A percentile compares a stretch with the other conserved stretches of the same genome.
These are phyloP conservation scores for Polydrusus pterygomalis DNA, from an alignment of 2,888 invertebrate genomes.

Conservation along the genomic window DNA sequence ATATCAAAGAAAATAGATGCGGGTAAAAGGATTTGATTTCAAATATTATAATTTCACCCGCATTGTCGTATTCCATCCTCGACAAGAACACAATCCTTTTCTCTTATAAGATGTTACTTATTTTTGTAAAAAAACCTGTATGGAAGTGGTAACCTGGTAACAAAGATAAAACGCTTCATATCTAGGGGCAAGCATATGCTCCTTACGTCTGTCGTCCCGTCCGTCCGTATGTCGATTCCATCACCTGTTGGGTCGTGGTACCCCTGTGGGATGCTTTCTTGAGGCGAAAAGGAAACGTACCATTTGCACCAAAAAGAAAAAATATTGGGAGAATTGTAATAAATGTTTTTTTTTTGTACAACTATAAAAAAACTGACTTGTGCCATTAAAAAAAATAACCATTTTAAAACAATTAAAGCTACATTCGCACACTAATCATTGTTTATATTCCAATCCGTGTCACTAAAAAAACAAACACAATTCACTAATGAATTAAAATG, in stretches of 20 bases:
- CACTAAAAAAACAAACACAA: too few species aligned
- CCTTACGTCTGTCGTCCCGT: slow-evolving; percentile 47
- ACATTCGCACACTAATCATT: too few species aligned
- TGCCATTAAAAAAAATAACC: too few species aligned
- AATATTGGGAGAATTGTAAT: too few species aligned
- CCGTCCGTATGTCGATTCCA: slow-evolving; percentile 51
- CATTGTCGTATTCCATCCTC: slow-evolving; percentile 1
- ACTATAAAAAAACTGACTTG: too few species aligned
- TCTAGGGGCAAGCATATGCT: slow-evolving; percentile 52
- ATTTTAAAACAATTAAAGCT: too few species aligned
- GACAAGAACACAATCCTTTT: not conserved
- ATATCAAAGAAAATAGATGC: too few species aligned
- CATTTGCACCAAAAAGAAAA: slow-evolving; percentile 13
- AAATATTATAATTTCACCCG: not conserved
- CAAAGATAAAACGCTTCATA: slow-evolving; percentile 34
- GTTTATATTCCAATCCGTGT: too few species aligned
- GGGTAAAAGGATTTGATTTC: too few species aligned
- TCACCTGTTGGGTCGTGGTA: slow-evolving; percentile 54
- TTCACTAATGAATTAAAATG: too few species aligned
- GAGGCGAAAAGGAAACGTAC: not conserved
- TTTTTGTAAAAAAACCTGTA: not conserved
- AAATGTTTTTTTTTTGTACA: too few species aligned
- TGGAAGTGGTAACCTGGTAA: slow-evolving; percentile 30
- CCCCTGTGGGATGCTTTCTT: slow-evolving; percentile 46
- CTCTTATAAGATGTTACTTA: slow-evolving; percentile 10